A percentile compares a stretch with the other conserved stretches of the same genome.
Conservation (phyloP, 2,888 invertebrate genomes). For the Drosophila cognata region DNA sequence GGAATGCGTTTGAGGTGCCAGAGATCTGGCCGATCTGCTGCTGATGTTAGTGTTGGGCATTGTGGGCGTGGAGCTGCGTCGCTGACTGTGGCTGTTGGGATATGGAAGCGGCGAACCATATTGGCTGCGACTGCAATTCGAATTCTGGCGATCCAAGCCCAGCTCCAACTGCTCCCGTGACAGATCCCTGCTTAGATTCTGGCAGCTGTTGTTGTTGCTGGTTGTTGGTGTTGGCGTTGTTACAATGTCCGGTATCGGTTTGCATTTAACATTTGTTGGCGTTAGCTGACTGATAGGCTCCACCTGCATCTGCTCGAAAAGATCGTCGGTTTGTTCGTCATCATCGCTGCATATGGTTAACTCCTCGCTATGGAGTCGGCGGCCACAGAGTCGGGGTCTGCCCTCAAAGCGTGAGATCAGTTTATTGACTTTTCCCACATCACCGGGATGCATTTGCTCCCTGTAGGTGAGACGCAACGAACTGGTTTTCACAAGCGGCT, state of each 20-base stretch:
- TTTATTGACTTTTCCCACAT: conserved; percentile 84
- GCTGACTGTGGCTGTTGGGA: conserved; percentile 61
- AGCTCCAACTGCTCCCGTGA: conserved; percentile 16
- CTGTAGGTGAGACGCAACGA: conserved; percentile 82
- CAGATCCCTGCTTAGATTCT: background rate
- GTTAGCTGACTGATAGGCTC: conserved; percentile 36
- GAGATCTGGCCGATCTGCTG: background rate
- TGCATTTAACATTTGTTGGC: conserved; percentile 40
- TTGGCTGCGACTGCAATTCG: conserved; percentile 74
- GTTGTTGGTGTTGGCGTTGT: conserved; percentile 38
- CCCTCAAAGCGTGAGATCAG: conserved; percentile 83
- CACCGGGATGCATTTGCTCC: conserved; percentile 82
- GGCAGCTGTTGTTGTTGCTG: conserved; percentile 1
- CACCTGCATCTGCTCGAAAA: background rate
- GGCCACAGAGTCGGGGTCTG: conserved; percentile 55
- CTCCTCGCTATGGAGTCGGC: conserved; percentile 66
- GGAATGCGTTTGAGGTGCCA: conserved; percentile 18
- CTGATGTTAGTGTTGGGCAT: conserved; percentile 1
- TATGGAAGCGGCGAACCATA: conserved; percentile 82
- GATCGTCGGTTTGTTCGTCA: conserved; percentile 46
- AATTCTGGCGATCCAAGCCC: conserved; percentile 63
- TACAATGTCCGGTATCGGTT: conserved; percentile 56
- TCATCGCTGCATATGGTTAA: conserved; percentile 60
- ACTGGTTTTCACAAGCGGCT: conserved; percentile 83
- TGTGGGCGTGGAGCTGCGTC: conserved; percentile 70